Base-by-base conservation (phyloP, 1,140 invertebrate species). In the Orchestia grillus region DNA sequence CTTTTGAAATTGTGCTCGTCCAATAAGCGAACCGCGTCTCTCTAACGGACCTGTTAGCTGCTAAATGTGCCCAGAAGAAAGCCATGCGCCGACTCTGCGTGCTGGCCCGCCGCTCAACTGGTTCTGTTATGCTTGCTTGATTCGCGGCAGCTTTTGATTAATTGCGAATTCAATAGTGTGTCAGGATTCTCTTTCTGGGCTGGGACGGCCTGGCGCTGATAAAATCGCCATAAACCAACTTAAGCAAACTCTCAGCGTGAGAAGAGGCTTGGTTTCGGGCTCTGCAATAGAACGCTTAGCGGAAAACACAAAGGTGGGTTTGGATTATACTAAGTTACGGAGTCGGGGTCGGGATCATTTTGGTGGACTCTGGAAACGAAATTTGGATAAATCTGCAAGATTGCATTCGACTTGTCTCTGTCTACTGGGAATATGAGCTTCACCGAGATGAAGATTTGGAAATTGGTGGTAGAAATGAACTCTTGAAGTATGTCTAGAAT, bases 101-200 rank as follows among this genome's bases (percentile, higher is more conserved):
- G 41, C 43, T 90, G 88, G 88, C 88, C 43, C 92, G 19, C 36
- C 92, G 92, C 44, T n/a, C 44, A 47, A 94, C 92, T 94, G 92
- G 92, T 94, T 94, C 92, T 94, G 92, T 94, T 94, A 94, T 94
- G 92, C 92, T 94, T 94, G 92, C 92, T 94, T 94, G 92, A 94
- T 94, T 94, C 92, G 92, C 92, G 92, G 92, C 92, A 94, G 36
- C 43, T 44, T 94, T 94, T 94, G 92, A 94, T 94, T 94, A 94
- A 94, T 94, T 94, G 92, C 92, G 92, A 94, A 94, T 94, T 94
- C 92, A 94, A 94, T 94, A 45, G 92, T 94, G 92, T 94, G 92
- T 94, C 92, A 45, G 92, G 92, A 94, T 94, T 94, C 92, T 94
- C 92, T 94, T 94, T 94, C 92, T 94, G 40, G 43, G 8, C 92